phyloP scores from a whole-genome alignment of 2,113 vertebrate genomes.

The Asarcornis scutulata region DNA sequence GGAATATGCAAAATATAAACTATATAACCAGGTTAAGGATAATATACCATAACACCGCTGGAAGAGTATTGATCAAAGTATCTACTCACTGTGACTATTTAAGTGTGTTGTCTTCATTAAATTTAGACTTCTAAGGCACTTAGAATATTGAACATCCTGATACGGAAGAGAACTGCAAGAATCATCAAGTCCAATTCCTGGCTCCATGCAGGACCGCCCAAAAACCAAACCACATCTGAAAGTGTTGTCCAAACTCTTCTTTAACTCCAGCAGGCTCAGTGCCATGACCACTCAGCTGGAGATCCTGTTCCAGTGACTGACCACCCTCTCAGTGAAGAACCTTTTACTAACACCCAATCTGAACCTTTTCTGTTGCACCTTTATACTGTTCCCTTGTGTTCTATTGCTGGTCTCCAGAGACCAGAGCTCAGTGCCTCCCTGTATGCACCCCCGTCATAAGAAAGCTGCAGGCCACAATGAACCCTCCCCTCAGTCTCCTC shows the following conservation, averaged over 20 bases:
- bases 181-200: background rate
- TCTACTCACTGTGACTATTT: background rate
- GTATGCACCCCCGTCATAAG: background rate
- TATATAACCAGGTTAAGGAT: background rate
- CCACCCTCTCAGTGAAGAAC: background rate
- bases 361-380: background rate
- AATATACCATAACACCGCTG: background rate
- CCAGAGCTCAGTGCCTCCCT: background rate
- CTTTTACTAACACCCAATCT: background rate
- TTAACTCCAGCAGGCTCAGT: background rate
- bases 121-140: background rate
- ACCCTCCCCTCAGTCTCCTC: background rate
- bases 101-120: background rate
- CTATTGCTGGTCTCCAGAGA: background rate
- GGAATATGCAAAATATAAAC: background rate
- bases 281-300: background rate
- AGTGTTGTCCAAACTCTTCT: background rate
- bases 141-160: background rate
- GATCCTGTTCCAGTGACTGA: background rate
- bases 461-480: background rate
- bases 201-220: background rate
- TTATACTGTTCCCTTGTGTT: background rate
- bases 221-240: background rate
- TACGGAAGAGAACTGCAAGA: background rate
- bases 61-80: background rate